Base-by-base conservation (phyloP, 2,797 vertebrate species). In the Ficedula albicollis region DNA sequence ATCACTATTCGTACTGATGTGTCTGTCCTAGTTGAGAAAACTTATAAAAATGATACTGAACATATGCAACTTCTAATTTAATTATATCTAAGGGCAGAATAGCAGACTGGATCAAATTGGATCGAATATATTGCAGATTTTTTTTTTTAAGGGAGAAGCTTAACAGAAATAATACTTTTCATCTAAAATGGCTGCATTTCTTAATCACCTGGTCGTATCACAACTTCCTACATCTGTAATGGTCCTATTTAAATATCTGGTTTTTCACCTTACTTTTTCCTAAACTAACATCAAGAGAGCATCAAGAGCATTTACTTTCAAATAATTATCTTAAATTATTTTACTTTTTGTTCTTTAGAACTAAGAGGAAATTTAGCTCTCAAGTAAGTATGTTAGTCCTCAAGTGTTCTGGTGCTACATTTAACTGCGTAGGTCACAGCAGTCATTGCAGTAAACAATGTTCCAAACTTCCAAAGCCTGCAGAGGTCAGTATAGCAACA, bases 401-500 rank as follows among this genome's bases (percentile, higher is more conserved):
- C 30, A 59, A 84, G 30, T 49, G 25, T 36, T 87, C 79, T 77
- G 39, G 34, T 56, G 39, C 10, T 52, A 26, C 11, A 0, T 82
- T 85, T 46, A 51, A 43, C 56, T 79, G 43, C 36, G 41, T 44
- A 48, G 77, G 68, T 34, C 23, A 70, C 25, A 76, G 63, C 20
- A 43, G 70, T 66, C 67, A 46, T n/a, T 48, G 68, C 9, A 6
- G 63, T 94, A 96, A 97, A 97, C 91, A 97, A 89, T 86, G 92
- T 92, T 97, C 79, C 95, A 95, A 97, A 95, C 86, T 97, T 96
- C 75, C 93, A 97, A 96, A 97, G 97, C 98, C 98, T 99, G 98
- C 98, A 98, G 98, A 99, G 98, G 98, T 99, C 98, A 98, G 98
- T 98, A 98, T 97, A 98, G 98, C 96, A 98, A 98, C 97, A 97